A percentile compares a stretch with the other conserved stretches of the same genome.
Evolutionary conservation across 2,113 vertebrate species (phyloP).

Genomic region (Machaerirhynchus nigripectus): DNA sequence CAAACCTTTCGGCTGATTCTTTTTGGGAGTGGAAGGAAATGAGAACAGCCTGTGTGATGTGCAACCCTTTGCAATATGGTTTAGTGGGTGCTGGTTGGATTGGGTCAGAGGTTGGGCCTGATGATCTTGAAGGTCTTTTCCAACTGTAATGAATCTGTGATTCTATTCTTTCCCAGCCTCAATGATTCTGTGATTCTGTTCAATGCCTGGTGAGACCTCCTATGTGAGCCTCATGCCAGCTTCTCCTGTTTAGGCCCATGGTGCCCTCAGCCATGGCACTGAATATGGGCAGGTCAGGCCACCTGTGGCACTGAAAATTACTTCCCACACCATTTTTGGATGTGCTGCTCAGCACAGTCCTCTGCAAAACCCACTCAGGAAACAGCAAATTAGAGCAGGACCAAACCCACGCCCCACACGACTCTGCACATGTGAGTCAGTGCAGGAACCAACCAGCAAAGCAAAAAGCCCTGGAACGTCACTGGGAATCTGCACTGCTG

Average conservation of each 20-base stretch:
- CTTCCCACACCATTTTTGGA: not conserved
- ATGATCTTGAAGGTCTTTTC: not conserved
- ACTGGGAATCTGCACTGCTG: not conserved
- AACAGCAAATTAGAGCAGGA: not conserved
- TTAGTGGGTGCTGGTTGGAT: not conserved
- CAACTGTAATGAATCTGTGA: not conserved
- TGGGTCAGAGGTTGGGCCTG: not conserved
- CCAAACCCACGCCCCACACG: accelerated
- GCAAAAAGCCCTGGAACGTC: not conserved
- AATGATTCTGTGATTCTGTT: not conserved
- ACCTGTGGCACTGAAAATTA: not conserved
- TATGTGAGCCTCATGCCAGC: not conserved
- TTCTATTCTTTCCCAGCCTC: not conserved
- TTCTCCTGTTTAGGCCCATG: accelerated
- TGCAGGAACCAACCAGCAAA: not conserved
- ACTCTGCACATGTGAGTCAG: not conserved
- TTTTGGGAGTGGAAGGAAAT: not conserved
- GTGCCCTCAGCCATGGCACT: not conserved
- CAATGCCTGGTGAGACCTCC: not conserved
- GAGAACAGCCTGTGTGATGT: not conserved
- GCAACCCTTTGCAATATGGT: not conserved
- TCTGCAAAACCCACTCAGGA: not conserved
- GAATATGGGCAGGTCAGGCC: not conserved
- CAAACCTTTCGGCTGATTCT: not conserved
- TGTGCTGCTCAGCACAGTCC: not conserved